Conservation (phyloP, 2,113 vertebrate species). For the Astur gentilis region DNA sequence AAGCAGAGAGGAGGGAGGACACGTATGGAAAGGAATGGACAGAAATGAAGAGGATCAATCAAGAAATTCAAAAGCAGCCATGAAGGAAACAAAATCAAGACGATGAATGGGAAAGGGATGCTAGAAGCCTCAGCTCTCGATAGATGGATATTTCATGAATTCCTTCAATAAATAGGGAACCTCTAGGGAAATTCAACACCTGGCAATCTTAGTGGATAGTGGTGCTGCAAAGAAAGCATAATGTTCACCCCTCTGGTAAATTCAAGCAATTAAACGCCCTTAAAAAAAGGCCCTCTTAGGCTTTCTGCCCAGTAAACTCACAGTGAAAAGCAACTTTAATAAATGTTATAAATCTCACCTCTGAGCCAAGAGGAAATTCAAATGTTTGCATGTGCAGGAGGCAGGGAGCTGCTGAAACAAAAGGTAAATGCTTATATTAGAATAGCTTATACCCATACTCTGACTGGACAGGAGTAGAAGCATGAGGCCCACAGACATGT, state of each 20-base stretch:
- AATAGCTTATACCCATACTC: conserved; percentile 16
- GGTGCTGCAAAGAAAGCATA: conserved; percentile 56
- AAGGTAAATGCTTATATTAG: conserved; percentile 66
- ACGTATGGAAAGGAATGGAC: neutral
- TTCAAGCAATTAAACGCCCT: conserved; percentile 72
- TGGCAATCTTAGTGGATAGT: conserved; percentile 69
- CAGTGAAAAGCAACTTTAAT: conserved; percentile 76
- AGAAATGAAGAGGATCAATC: neutral
- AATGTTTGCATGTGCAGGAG: conserved; percentile 70
- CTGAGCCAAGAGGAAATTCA: conserved; percentile 82
- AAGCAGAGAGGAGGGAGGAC: neutral
- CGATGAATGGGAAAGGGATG: neutral
- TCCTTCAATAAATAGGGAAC: conserved; percentile 33
- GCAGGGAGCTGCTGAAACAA: conserved; percentile 71
- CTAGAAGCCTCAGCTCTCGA: neutral
- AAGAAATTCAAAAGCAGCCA: conserved; percentile 4
- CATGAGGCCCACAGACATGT: neutral
- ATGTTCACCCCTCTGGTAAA: conserved; percentile 67
- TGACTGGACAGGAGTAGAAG: neutral
- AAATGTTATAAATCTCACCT: conserved; percentile 81
- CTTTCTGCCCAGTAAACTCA: conserved; percentile 77
- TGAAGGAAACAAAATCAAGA: conserved; percentile 6
- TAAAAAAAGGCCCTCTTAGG: conserved; percentile 66
- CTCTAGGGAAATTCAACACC: conserved; percentile 52
- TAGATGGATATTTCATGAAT: conserved; percentile 41